Evolutionary conservation across 2,888 invertebrate species (phyloP).

Genomic region (Tenodera sinensis): DNA sequence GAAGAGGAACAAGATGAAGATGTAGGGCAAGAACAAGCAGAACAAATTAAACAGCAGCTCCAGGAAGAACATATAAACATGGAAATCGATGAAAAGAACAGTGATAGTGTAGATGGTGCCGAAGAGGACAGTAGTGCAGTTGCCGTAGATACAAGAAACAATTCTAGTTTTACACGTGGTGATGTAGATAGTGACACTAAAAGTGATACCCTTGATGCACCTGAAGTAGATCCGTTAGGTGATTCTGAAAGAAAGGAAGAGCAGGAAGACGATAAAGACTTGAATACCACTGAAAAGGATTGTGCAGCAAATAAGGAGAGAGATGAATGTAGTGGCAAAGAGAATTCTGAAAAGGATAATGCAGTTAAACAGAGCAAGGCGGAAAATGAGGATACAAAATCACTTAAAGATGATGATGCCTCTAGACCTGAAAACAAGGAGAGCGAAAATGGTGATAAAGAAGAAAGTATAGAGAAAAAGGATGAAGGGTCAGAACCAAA

Average conservation of each 20-base stretch:
- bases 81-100: conserved; percentile 26
- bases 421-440: conserved; percentile 33
- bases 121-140: conserved; percentile 37
- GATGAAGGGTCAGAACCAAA: conserved; percentile 39
- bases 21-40: background rate
- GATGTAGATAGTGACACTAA: conserved; percentile 26
- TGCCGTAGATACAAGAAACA: conserved; percentile 31
- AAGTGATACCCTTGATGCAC: conserved; percentile 32
- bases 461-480: conserved; percentile 26
- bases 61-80: background rate
- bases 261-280: background rate
- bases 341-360: conserved; percentile 26
- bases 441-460: conserved; percentile 34
- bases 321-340: conserved; percentile 33
- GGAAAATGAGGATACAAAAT: conserved; percentile 16
- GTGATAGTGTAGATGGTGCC: conserved; percentile 36
- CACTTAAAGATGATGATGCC: background rate
- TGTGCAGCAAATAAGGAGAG: background rate
- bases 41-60: background rate
- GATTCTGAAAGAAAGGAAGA: background rate
- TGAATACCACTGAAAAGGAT: conserved; percentile 32
- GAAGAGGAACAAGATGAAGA: background rate
- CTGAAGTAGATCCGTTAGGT: conserved; percentile 27
- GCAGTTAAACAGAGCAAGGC: background rate
- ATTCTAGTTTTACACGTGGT: conserved; percentile 26